Base-by-base conservation (phyloP, 2,888 invertebrate genomes). In the Neuroscelio doddi region DNA sequence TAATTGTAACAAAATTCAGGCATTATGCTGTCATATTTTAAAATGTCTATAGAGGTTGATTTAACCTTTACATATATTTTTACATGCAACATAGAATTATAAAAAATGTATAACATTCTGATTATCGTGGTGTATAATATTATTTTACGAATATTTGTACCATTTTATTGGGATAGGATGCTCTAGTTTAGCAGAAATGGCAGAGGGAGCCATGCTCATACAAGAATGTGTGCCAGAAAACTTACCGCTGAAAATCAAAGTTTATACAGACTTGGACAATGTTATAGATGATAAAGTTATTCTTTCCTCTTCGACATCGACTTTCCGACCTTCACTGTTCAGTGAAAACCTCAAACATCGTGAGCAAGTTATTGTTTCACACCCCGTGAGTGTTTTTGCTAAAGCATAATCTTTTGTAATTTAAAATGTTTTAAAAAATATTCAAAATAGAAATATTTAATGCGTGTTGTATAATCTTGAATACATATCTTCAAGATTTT, bases 181-280 rank as follows among this genome's bases (percentile, higher is more conserved):
- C 0, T 88, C 88, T 0, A 89, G 88, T 72, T 82, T 97, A 47
- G 88, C 88, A 29, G 90, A 91, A 14, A 89, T 92, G 24, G 90
- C 93, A 0, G 90, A 91, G 77, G 91, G 88, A 59, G 93, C 96
- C 0, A 86, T 92, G 46, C 90, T 95, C 68, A 89, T 97, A 27
- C 95, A 98, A 86, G 98, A 98, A 87, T 97, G 97, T 83, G 93
- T 97, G 0, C 96, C 97, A 1, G 98, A 98, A 86, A 90, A 90
- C 69, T 83, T 97, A 17, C 92, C 94, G 0, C 82, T 97, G 74
- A 98, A 98, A 81, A 88, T 89, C 64, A 90, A 92, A 76, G 89
- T 97, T 4, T 97, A 92, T 84, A 85, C 86, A 53, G 88, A 92
- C 61, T 85, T 97, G 38, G 97, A 98, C 81, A 88, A 88, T 55